A percentile compares a stretch with the other conserved stretches of the same genome.
These are phyloP conservation scores for Aphidius gifuensis DNA, from an alignment of 1,140 invertebrate species.

Conservation along the genomic window DNA sequence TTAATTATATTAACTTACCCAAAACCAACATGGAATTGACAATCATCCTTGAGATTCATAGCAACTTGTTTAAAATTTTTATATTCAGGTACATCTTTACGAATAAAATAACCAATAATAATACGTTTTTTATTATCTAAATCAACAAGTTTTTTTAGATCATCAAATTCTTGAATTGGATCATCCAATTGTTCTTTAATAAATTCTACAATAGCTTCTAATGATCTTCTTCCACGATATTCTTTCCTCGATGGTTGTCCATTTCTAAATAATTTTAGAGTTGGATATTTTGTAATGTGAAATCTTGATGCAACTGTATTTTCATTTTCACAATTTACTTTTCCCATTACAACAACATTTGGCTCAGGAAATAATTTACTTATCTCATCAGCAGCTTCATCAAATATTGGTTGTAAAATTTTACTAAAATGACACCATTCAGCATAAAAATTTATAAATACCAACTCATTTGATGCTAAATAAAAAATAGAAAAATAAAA, in stretches of 20 bases:
- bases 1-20: constrained; percentile 65
- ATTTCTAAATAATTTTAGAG: constrained; percentile 93
- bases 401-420: constrained; percentile 92
- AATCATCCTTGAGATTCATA: constrained; percentile 91
- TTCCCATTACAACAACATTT: constrained; percentile 88
- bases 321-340: constrained; percentile 95
- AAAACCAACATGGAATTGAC: constrained; percentile 89
- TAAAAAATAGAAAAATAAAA: constrained; percentile 40
- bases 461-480: constrained; percentile 90
- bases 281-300: constrained; percentile 98
- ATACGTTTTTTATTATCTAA: constrained; percentile 87
- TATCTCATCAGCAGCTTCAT: constrained; percentile 90
- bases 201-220: constrained; percentile 84
- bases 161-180: constrained; percentile 77
- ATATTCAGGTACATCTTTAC: constrained; percentile 77
- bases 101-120: constrained; percentile 91
- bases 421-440: constrained; percentile 97
- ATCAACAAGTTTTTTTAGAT: constrained; percentile 72
- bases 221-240: constrained; percentile 81
- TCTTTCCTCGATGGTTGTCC: constrained; percentile 92
- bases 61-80: constrained; percentile 78
- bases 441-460: constrained; percentile 98
- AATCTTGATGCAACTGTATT: constrained; percentile 84
- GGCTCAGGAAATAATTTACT: constrained; percentile 73
- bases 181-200: constrained; percentile 88